These are phyloP conservation scores for Lordiphosa fenestrarum DNA, from an alignment of 2,888 invertebrate genomes.

Conservation along the genomic window DNA sequence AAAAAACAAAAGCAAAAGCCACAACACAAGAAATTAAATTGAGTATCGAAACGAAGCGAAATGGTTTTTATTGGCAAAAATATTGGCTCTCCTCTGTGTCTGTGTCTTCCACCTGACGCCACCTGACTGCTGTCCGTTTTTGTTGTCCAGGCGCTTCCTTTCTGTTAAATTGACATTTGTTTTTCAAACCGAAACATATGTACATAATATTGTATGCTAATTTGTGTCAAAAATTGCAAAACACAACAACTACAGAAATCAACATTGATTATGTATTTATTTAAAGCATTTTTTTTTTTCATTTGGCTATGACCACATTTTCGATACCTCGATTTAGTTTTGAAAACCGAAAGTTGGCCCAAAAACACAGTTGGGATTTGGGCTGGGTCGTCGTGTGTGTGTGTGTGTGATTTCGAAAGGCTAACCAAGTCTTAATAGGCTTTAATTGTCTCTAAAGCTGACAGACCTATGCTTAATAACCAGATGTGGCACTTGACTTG, in stretches of 20 bases:
- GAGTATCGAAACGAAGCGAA: slow-evolving; percentile 66
- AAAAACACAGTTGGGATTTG: slow-evolving; percentile 74
- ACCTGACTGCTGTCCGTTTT: slow-evolving; percentile 39
- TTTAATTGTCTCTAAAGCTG: slow-evolving; percentile 5
- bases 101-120: slow-evolving; percentile 4
- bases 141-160: slow-evolving; percentile 40
- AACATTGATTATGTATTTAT: slow-evolving; percentile 67
- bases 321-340: slow-evolving; percentile 51
- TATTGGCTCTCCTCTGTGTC: slow-evolving; percentile 40
- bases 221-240: neutral
- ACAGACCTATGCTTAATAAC: slow-evolving; percentile 21
- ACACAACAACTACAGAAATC: slow-evolving; percentile 17
- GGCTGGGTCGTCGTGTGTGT: neutral
- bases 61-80: slow-evolving; percentile 64
- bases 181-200: slow-evolving; percentile 10
- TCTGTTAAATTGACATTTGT: slow-evolving; percentile 35
- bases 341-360: slow-evolving; percentile 78
- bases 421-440: slow-evolving; percentile 7
- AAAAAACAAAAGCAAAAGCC: slow-evolving; percentile 30
- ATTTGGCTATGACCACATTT: slow-evolving; percentile 57
- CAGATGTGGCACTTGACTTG: slow-evolving; percentile 39
- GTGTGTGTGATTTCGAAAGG: neutral
- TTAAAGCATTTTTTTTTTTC: slow-evolving; percentile 50
- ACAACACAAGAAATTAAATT: slow-evolving; percentile 40
- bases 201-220: slow-evolving; percentile 4